Percentiles rank a stretch among this genome's conserved stretches.
Evolutionary conservation across 2,888 invertebrate genomes (phyloP).

Genomic region (Tinea pellionella): DNA sequence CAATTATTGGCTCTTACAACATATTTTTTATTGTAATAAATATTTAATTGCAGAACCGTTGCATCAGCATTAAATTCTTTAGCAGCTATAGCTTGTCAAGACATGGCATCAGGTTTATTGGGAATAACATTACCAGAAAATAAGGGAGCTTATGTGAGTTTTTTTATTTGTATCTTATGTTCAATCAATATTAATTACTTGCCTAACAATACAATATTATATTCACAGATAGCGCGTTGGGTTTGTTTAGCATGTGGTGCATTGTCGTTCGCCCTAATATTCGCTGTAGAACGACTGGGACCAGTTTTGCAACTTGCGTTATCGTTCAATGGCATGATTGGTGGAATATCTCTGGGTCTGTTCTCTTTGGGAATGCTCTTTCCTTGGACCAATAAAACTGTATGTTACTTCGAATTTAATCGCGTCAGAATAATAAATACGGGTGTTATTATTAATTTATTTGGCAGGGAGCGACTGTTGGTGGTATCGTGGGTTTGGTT

Average conservation of each 20-base stretch:
- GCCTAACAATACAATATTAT: too few species aligned
- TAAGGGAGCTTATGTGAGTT: slow-evolving; percentile 79
- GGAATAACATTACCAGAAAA: slow-evolving; percentile 78
- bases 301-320: slow-evolving; percentile 90
- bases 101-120: slow-evolving; percentile 80
- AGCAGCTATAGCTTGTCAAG: slow-evolving; percentile 91
- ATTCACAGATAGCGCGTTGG: slow-evolving; percentile 60
- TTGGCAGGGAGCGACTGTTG: slow-evolving; percentile 72
- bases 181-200: too few species aligned
- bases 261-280: slow-evolving; percentile 83
- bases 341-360: slow-evolving; percentile 87
- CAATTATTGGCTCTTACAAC: too few species aligned
- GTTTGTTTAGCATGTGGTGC: slow-evolving; percentile 79
- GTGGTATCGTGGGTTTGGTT: slow-evolving; percentile 70
- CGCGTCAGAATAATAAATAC: too few species aligned
- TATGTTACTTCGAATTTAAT: slow-evolving; percentile 33
- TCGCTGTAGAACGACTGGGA: slow-evolving; percentile 87
- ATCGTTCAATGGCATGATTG: slow-evolving; percentile 90
- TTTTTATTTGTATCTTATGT: too few species aligned
- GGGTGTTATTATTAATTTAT: too few species aligned
- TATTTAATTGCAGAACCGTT: slow-evolving; percentile 77
- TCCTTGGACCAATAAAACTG: slow-evolving; percentile 87
- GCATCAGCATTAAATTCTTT: slow-evolving; percentile 95
- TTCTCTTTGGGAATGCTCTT: slow-evolving; percentile 91
- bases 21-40: too few species aligned